Conservation (phyloP, 1,140 invertebrate genomes). For the Pachypeltis micranthus region DNA sequence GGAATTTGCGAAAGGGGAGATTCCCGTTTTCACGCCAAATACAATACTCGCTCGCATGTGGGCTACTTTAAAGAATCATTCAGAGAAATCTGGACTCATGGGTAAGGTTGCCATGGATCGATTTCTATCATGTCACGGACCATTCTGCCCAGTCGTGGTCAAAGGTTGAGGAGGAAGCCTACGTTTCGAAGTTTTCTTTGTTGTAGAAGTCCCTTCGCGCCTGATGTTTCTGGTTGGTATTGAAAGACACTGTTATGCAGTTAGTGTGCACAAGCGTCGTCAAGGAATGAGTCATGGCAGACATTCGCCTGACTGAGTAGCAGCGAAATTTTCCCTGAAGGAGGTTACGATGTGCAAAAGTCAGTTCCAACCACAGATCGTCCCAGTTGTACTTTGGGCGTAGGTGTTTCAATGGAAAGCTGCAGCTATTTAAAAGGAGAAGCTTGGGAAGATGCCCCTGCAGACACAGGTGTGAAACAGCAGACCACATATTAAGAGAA, state of each 20-base stretch:
- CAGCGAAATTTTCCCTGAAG: too few relatives aligned
- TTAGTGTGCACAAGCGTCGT: neutral
- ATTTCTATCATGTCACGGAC: neutral
- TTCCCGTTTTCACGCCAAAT: neutral
- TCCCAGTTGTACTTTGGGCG: too few relatives aligned
- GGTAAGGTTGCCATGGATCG: conserved; percentile 3
- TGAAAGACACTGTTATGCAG: conserved; percentile 18
- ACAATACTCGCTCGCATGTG: conserved; percentile 30
- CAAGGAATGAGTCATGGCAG: too few relatives aligned
- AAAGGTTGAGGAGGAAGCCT: conserved; percentile 28
- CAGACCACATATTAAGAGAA: too few relatives aligned
- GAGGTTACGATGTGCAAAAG: too few relatives aligned
- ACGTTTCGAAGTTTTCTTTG: conserved; percentile 28
- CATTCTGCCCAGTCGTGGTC: conserved; percentile 33
- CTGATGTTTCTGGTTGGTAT: conserved; percentile 11
- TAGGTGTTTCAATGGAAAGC: too few relatives aligned
- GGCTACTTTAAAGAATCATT: conserved; percentile 10
- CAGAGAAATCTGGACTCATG: neutral
- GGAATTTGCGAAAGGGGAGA: conserved; percentile 18
- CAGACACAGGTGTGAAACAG: too few relatives aligned
- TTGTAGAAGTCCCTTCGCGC: conserved; percentile 17
- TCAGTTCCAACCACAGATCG: too few relatives aligned
- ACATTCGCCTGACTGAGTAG: too few relatives aligned
- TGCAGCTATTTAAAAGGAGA: too few relatives aligned
- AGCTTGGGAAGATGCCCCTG: too few relatives aligned